Conservation (phyloP, 2,888 invertebrate species). For the Dryadula phaetusa region DNA sequence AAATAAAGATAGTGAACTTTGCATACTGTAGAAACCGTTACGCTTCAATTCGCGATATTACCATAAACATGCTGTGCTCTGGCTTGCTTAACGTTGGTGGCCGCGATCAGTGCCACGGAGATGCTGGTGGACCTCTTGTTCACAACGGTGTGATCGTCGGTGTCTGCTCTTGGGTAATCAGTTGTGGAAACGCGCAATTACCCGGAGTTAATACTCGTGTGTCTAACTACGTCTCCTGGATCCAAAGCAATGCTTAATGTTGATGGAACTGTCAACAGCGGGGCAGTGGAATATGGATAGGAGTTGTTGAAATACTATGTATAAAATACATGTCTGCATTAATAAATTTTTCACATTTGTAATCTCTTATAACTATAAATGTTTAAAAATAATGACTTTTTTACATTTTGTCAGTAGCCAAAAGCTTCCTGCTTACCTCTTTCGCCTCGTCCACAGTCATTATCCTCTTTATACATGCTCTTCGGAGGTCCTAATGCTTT, state of each 20-base stretch:
- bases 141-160: conserved; percentile 56
- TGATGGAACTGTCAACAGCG: not conserved
- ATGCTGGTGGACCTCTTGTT: conserved; percentile 63
- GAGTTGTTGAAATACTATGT: too few species aligned
- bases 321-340: too few species aligned
- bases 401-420: too few species aligned
- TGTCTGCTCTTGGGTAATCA: conserved; percentile 56
- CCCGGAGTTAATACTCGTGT: conserved; percentile 61
- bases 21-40: not conserved
- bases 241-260: not conserved
- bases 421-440: too few species aligned
- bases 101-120: conserved; percentile 57
- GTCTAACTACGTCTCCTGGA: conserved; percentile 50
- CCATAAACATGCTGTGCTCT: not conserved
- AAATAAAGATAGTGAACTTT: not conserved
- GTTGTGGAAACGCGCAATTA: conserved; percentile 50
- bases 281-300: too few species aligned
- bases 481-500: too few species aligned
- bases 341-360: too few species aligned
- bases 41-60: not conserved
- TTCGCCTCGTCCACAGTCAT: too few species aligned
- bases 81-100: conserved; percentile 3
- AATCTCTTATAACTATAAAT: too few species aligned
- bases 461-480: too few species aligned
- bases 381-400: too few species aligned